Conservation (phyloP, 2,888 invertebrate genomes). For the Neria commutata region DNA sequence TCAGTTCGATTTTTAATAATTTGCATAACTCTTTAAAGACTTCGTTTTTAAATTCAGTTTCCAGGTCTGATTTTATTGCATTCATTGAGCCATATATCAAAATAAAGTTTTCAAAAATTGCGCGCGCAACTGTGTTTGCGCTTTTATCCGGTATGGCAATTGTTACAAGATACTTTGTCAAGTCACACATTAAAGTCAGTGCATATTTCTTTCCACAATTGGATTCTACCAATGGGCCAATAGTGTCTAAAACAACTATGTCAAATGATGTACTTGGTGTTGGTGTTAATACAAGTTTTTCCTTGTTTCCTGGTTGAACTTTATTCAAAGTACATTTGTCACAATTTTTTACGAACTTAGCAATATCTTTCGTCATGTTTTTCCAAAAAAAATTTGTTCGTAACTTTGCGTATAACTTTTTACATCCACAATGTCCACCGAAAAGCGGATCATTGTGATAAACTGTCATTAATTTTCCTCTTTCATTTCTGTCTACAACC, state of each 20-base stretch:
- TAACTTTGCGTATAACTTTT: conserved; percentile 17
- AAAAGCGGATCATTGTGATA: conserved; percentile 13
- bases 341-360: conserved; percentile 19
- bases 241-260: conserved; percentile 29
- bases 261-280: conserved; percentile 25
- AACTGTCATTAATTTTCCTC: not conserved
- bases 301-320: conserved; percentile 19
- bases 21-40: conserved; percentile 17
- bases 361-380: conserved; percentile 22
- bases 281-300: conserved; percentile 20
- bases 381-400: conserved; percentile 25
- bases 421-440: conserved; percentile 18
- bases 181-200: conserved; percentile 30
- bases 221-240: conserved; percentile 27
- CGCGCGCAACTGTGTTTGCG: conserved; percentile 34
- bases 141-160: conserved; percentile 35
- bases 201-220: conserved; percentile 29
- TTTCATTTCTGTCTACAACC: no score
- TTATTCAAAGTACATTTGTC: conserved; percentile 25
- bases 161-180: conserved; percentile 29
- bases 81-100: conserved; percentile 29
- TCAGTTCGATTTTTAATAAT: conserved; percentile 16
- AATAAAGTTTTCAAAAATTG: conserved; percentile 34
- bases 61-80: conserved; percentile 27
- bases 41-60: conserved; percentile 30